Evolutionary conservation across 1,140 invertebrate genomes (phyloP).

Genomic region (Antheraea pernyi): DNA sequence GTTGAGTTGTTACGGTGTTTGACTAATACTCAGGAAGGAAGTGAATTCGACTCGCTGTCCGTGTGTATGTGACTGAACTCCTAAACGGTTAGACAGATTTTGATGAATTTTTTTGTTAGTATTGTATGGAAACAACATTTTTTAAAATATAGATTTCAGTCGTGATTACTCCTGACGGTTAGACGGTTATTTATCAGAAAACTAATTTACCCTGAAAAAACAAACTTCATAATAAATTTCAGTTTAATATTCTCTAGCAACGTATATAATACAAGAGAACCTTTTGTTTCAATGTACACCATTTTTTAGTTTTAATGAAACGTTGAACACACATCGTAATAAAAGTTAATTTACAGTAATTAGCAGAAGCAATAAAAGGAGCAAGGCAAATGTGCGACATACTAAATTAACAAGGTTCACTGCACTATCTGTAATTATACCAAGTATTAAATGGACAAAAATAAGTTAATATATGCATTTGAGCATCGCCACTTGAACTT

Average conservation of each 20-base stretch:
- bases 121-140: no score
- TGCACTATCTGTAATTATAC: background rate
- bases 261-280: no score
- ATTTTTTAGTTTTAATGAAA: no score
- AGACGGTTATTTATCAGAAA: constrained; percentile 2
- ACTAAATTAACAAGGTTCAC: background rate
- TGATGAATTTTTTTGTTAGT: background rate
- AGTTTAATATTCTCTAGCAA: no score
- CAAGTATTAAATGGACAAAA: background rate
- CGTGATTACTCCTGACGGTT: background rate
- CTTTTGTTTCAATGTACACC: no score
- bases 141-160: background rate
- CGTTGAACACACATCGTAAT: background rate
- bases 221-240: no score
- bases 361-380: background rate
- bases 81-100: background rate
- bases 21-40: no score
- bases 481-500: background rate
- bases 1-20: no score
- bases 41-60: no score
- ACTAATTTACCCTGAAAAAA: constrained; percentile 4
- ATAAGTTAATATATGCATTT: background rate
- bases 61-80: no score
- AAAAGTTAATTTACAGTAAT: constrained; percentile 10
- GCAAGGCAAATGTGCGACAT: background rate